Conservation (phyloP, 2,888 invertebrate species). For the Cryptophagus acutangulus region DNA sequence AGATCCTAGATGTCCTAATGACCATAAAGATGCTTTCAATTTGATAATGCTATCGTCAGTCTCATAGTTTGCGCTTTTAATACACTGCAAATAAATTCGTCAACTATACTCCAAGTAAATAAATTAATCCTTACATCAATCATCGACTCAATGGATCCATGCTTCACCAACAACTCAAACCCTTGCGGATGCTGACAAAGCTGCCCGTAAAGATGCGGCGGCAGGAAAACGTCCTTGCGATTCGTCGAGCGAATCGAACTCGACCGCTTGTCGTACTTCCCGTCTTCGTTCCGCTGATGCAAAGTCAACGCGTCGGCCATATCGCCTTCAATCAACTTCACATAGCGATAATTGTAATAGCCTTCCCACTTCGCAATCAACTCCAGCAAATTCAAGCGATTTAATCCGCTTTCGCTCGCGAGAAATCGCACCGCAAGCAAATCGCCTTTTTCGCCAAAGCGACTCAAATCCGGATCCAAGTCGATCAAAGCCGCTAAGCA, state of each 20-base stretch:
- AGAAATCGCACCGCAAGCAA: conserved; percentile 72
- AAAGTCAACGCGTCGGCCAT: conserved; percentile 83
- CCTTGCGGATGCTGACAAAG: conserved; percentile 65
- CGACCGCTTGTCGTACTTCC: conserved; percentile 64
- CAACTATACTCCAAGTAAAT: not conserved
- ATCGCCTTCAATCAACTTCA: conserved; percentile 81
- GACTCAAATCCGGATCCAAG: conserved; percentile 63
- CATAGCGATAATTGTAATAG: conserved; percentile 74
- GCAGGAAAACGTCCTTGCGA: conserved; percentile 52
- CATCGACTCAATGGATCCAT: conserved; percentile 46
- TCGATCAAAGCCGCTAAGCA: conserved; percentile 69
- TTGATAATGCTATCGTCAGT: conserved; percentile 68
- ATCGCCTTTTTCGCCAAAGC: conserved; percentile 66
- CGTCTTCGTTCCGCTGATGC: conserved; percentile 74
- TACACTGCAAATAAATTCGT: conserved; percentile 32
- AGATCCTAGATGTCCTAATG: conserved; percentile 75
- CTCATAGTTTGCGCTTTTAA: conserved; percentile 52
- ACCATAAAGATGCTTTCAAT: conserved; percentile 87
- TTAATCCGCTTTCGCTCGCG: conserved; percentile 66
- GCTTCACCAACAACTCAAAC: conserved; percentile 52
- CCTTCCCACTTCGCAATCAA: conserved; percentile 77
- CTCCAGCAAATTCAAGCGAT: conserved; percentile 58
- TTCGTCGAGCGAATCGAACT: conserved; percentile 56
- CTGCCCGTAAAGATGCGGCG: conserved; percentile 82
- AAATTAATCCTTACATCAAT: conserved; percentile 9